These are phyloP conservation scores for Micrastur ruficollis DNA, from an alignment of 2,797 vertebrate species.

Conservation along the genomic window DNA sequence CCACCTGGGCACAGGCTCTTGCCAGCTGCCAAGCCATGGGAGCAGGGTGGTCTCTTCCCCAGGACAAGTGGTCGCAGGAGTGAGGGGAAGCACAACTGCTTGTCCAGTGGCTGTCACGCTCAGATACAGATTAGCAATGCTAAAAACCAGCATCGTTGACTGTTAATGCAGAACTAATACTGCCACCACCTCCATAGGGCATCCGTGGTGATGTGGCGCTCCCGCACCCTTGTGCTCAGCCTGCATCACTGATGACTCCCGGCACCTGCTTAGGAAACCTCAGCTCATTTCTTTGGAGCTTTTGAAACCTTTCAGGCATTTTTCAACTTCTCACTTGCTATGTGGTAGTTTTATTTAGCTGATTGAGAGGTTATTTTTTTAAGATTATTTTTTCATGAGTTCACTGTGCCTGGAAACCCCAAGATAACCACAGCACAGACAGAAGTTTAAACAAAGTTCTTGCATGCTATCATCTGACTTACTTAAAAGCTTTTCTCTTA, in stretches of 20 bases:
- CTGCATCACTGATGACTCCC: background rate
- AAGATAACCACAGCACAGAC: background rate
- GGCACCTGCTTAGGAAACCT: background rate
- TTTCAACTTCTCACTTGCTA: background rate
- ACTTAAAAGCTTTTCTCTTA: background rate
- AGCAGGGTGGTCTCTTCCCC: background rate
- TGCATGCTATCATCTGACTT: background rate
- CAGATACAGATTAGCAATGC: background rate
- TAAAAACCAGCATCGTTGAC: background rate
- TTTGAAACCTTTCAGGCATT: background rate
- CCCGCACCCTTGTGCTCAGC: background rate
- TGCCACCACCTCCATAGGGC: background rate
- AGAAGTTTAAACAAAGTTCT: background rate
- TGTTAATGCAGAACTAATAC: background rate
- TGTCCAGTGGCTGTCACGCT: background rate
- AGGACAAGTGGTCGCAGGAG: rapidly evolving
- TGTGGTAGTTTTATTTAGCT: background rate
- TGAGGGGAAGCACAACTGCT: background rate
- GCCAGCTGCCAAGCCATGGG: rapidly evolving
- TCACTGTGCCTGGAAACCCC: background rate
- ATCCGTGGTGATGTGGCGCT: rapidly evolving
- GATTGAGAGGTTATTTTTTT: background rate
- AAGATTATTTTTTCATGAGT: background rate
- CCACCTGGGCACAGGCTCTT: background rate
- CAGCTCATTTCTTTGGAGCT: background rate